A percentile compares a stretch with the other conserved stretches of the same genome.
These are phyloP conservation scores for Macroramphosus scolopax DNA, from an alignment of 2,797 vertebrate genomes.

Conservation along the genomic window DNA sequence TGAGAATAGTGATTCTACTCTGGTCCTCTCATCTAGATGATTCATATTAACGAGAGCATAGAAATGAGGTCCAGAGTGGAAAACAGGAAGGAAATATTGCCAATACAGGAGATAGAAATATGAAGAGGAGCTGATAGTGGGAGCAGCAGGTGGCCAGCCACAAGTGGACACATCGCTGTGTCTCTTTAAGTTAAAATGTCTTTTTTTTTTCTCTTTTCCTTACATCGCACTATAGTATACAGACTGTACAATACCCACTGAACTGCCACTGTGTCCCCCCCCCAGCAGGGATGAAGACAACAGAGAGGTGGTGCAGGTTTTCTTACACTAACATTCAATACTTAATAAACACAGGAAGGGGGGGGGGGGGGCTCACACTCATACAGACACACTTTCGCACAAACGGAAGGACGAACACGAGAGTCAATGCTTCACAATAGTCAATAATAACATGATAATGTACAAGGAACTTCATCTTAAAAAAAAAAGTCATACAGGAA, in stretches of 20 bases:
- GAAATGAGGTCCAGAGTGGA: slow-evolving; percentile 29
- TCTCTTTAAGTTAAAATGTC: slow-evolving; percentile 82
- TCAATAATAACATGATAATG: slow-evolving; percentile 50
- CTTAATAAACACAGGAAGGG: slow-evolving; percentile 55
- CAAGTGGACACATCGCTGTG: slow-evolving; percentile 79
- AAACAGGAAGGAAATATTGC: slow-evolving; percentile 3
- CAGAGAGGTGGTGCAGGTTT: slow-evolving; percentile 42
- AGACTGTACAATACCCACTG: slow-evolving; percentile 78
- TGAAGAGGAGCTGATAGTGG: slow-evolving; percentile 43
- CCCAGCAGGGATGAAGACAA: slow-evolving; percentile 46
- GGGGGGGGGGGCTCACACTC: slow-evolving; percentile 28
- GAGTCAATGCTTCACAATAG: slow-evolving; percentile 82
- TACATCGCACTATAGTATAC: slow-evolving; percentile 81
- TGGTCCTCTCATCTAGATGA: slow-evolving; percentile 14
- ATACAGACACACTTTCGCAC: slow-evolving; percentile 9
- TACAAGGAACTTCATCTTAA: slow-evolving; percentile 63
- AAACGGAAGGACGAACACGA: slow-evolving; percentile 41
- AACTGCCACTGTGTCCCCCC: slow-evolving; percentile 40
- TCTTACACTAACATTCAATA: slow-evolving; percentile 81
- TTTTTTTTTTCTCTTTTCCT: slow-evolving; percentile 71
- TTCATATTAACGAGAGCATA: slow-evolving; percentile 12
- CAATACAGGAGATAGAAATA: slow-evolving; percentile 16
- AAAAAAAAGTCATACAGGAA: slow-evolving; percentile 43
- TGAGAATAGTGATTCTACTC: background rate
- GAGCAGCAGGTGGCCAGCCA: slow-evolving; percentile 85